Conservation (phyloP, 2,888 invertebrate species). For the Pristionchus arcanus region DNA sequence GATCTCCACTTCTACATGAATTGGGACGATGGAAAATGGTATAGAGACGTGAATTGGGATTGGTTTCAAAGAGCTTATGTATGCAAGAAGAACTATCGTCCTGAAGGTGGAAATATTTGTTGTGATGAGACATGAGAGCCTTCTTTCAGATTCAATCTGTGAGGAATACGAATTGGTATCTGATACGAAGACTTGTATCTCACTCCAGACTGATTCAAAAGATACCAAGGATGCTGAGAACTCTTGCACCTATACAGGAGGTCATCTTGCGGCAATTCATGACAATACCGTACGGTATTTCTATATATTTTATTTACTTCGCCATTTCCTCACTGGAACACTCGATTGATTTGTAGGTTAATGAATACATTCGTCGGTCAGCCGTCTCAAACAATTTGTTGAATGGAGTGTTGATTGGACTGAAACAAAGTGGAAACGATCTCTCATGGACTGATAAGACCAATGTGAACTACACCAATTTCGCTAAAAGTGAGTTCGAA, state of each 20-base stretch:
- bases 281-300: background rate
- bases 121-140: background rate
- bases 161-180: constrained; percentile 30
- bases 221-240: background rate
- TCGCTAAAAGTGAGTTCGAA: background rate
- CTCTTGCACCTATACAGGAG: background rate
- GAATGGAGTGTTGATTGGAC: constrained; percentile 46
- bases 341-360: background rate
- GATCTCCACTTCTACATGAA: background rate
- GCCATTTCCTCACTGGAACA: background rate
- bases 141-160: constrained; percentile 2
- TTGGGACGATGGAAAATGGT: background rate
- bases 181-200: background rate
- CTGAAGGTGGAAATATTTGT: background rate
- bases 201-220: background rate
- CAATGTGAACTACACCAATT: background rate
- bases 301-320: too few relatives aligned
- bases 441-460: background rate
- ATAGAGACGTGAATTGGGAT: background rate
- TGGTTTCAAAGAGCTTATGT: background rate
- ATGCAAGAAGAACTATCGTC: constrained; percentile 15
- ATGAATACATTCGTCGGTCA: constrained; percentile 40
- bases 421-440: constrained; percentile 4
- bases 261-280: constrained; percentile 20
- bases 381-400: background rate